Evolutionary conservation across 2,797 vertebrate species (phyloP).

Genomic region (Eospalax fontanierii): DNA sequence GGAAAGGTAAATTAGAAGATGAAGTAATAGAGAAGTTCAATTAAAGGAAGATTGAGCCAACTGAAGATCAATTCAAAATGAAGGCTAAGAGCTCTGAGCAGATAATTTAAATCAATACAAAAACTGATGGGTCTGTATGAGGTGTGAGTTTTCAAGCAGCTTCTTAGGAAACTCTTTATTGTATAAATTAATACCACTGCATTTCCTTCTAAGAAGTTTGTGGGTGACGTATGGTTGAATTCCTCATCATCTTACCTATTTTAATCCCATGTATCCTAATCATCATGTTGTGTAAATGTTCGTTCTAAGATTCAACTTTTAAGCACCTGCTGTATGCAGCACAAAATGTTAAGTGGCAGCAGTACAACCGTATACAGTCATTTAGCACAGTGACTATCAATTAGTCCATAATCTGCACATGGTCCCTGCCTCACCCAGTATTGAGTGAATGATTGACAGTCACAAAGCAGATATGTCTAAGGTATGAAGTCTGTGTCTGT

Average conservation of each 20-base stretch:
- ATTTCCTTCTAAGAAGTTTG: conserved; percentile 63
- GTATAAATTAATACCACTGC: conserved; percentile 43
- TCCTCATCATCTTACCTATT: neutral
- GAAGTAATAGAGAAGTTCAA: conserved; percentile 68
- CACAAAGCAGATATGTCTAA: neutral
- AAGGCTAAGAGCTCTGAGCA: conserved; percentile 66
- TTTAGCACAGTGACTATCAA: neutral
- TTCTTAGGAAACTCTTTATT: conserved; percentile 71
- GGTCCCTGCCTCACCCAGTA: neutral
- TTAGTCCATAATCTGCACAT: neutral
- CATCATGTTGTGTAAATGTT: neutral
- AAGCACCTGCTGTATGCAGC: neutral
- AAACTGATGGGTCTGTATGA: conserved; percentile 61
- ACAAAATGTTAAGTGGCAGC: neutral
- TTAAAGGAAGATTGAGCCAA: conserved; percentile 64
- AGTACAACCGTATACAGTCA: neutral
- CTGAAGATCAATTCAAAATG: conserved; percentile 65
- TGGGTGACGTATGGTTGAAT: neutral
- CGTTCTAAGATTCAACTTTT: neutral
- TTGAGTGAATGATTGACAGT: neutral
- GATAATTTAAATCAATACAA: conserved; percentile 78
- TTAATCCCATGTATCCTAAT: neutral
- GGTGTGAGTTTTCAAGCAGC: conserved; percentile 69
- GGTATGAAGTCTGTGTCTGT: neutral
- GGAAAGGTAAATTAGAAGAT: conserved; percentile 24